Conservation (phyloP, 2,797 vertebrate species). For the Semotilus atromaculatus region DNA sequence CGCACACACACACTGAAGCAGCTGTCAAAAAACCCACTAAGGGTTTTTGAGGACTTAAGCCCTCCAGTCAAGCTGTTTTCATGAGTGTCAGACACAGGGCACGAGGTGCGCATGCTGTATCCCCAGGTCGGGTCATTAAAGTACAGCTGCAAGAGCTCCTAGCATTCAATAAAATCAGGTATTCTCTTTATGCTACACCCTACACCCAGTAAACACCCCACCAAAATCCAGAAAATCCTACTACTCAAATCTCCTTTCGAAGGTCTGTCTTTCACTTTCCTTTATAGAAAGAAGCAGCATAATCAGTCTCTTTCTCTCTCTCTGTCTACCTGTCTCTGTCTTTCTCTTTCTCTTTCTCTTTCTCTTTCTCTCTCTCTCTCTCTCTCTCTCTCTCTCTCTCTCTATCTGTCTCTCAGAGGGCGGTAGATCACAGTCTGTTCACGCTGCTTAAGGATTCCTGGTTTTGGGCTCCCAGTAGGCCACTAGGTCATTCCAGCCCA, state of each 20-base stretch:
- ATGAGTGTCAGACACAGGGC: conserved; percentile 66
- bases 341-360: conserved; percentile 61
- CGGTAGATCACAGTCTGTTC: conserved; percentile 22
- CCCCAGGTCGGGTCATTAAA: conserved; percentile 80
- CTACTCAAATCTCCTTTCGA: conserved; percentile 31
- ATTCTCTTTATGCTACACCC: conserved; percentile 36
- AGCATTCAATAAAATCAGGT: conserved; percentile 36
- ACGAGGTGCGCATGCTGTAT: conserved; percentile 68
- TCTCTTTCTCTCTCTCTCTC: conserved; percentile 62
- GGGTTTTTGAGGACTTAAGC: conserved; percentile 66
- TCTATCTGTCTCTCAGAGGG: conserved; percentile 6
- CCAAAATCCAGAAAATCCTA: conserved; percentile 53
- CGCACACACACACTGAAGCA: conserved; percentile 42
- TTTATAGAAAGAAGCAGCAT: conserved; percentile 23
- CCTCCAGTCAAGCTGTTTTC: conserved; percentile 68
- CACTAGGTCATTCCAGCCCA: conserved; percentile 38
- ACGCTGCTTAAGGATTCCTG: conserved; percentile 46
- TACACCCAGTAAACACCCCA: conserved; percentile 51
- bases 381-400: conserved; percentile 61
- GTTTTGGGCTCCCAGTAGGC: conserved; percentile 37
- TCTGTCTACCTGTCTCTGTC: conserved; percentile 61
- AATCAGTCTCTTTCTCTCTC: conserved; percentile 54
- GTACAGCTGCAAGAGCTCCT: conserved; percentile 45
- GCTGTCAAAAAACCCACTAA: conserved; percentile 67
- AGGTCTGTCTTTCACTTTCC: conserved; percentile 29